These are phyloP conservation scores for Tipula lateralis DNA, from an alignment of 2,888 invertebrate genomes.

Conservation along the genomic window DNA sequence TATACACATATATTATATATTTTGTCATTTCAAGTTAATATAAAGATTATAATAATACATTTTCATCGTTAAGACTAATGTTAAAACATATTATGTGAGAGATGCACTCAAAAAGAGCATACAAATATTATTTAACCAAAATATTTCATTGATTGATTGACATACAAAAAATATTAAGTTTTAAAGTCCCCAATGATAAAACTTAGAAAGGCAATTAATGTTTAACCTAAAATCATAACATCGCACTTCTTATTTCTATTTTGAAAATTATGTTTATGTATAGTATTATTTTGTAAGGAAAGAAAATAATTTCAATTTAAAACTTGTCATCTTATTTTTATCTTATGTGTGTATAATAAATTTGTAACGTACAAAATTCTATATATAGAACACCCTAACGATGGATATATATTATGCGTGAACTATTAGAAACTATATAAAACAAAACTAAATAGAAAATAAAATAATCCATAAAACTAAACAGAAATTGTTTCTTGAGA, in stretches of 20 bases:
- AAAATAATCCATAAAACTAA: not conserved
- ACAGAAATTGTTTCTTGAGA: not conserved
- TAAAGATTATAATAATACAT: not conserved
- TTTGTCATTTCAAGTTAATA: not conserved
- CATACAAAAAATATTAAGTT: not conserved
- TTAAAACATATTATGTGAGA: not conserved
- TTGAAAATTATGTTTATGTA: not conserved
- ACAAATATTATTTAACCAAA: not conserved
- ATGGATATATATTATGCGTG: not conserved
- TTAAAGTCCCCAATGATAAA: not conserved
- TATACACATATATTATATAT: no score
- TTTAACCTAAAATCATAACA: not conserved
- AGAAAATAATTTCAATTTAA: not conserved
- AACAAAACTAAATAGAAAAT: not conserved
- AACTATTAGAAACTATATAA: not conserved
- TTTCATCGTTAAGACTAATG: not conserved
- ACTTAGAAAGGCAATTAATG: conserved; percentile 7
- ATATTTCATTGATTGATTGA: conserved; percentile 11
- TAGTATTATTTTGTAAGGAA: not conserved
- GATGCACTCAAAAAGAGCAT: not conserved
- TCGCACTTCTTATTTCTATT: not conserved
- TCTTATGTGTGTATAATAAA: not conserved
- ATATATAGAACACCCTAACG: not conserved
- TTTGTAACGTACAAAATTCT: not conserved
- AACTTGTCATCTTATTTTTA: not conserved